Percentiles rank a stretch among this genome's conserved stretches.
phyloP scores from a whole-genome alignment of 2,797 vertebrate genomes.

The Syndactyla subalaris region DNA sequence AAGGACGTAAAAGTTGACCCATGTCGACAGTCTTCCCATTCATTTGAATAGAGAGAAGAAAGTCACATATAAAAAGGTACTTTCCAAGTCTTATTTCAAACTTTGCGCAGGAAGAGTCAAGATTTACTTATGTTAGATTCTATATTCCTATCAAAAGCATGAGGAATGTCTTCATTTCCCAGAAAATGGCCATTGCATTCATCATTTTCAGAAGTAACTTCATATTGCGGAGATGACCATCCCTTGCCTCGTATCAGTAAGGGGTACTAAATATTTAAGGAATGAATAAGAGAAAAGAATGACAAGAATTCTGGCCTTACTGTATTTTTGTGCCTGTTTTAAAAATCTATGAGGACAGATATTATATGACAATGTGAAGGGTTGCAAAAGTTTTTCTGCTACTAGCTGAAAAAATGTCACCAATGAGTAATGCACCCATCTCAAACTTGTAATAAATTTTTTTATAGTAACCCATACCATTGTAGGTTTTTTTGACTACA shows the following conservation, averaged over 20 bases:
- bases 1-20: background rate
- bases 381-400: constrained; percentile 21
- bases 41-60: background rate
- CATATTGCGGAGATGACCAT: background rate
- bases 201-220: background rate
- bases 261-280: constrained; percentile 35
- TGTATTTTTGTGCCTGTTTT: background rate
- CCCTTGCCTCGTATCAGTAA: background rate
- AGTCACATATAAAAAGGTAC: background rate
- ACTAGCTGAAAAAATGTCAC: background rate
- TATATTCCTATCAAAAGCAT: background rate
- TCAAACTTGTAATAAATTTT: background rate
- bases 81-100: background rate
- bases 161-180: background rate
- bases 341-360: background rate
- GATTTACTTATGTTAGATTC: background rate
- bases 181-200: background rate
- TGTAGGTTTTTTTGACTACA: background rate
- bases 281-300: background rate
- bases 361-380: constrained; percentile 10
- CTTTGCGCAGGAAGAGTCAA: background rate
- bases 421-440: background rate
- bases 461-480: background rate
- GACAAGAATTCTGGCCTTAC: background rate
- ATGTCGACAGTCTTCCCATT: background rate